Conservation (phyloP, 2,113 vertebrate species). For the Mormyrus lacerda region DNA sequence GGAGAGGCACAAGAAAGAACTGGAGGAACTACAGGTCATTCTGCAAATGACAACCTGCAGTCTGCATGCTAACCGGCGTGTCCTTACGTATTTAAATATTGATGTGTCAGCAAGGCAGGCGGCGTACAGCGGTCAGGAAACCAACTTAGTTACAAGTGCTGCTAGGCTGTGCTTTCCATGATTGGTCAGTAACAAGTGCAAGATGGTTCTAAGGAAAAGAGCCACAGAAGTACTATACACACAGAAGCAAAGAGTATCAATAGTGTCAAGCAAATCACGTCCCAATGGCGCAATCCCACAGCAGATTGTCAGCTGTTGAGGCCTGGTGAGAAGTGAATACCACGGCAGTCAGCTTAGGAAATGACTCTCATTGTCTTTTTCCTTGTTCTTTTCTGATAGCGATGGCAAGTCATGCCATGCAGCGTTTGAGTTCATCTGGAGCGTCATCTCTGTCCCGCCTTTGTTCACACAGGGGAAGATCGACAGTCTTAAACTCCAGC, state of each 20-base stretch:
- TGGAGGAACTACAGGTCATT: slow-evolving; percentile 44
- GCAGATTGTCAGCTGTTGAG: background rate
- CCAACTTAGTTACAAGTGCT: background rate
- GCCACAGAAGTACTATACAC: background rate
- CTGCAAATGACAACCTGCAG: background rate
- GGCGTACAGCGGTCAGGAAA: background rate
- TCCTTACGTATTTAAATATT: background rate
- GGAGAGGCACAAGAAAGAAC: slow-evolving; percentile 40
- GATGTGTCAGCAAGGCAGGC: background rate
- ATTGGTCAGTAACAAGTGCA: background rate
- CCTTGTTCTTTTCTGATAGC: background rate
- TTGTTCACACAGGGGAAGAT: slow-evolving; percentile 38
- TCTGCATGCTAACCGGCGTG: background rate
- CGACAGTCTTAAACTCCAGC: slow-evolving; percentile 36
- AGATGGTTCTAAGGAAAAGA: background rate
- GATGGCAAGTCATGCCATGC: background rate
- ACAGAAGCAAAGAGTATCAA: background rate
- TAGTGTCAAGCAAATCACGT: background rate
- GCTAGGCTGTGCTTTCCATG: background rate
- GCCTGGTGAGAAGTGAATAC: background rate
- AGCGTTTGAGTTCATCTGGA: background rate
- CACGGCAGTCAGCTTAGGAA: background rate
- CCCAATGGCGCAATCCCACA: background rate
- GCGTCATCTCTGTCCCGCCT: background rate
- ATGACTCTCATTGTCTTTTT: background rate